Evolutionary conservation across 2,113 vertebrate genomes (phyloP).

Genomic region (Crotalus helleri): DNA sequence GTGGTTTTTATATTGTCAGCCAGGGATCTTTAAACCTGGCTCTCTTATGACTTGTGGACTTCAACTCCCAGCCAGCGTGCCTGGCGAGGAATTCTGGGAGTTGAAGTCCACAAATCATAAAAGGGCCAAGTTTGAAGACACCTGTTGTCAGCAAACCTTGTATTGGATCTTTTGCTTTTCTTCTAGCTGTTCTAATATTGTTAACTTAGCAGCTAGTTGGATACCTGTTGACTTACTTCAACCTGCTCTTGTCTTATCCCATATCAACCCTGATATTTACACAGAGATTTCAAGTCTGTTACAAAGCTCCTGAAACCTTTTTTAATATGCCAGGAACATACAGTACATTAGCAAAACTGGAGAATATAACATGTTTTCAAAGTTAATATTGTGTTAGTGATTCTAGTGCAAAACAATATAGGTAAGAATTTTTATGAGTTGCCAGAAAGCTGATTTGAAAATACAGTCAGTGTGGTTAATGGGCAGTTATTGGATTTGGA

Average conservation of each 20-base stretch:
- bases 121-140: too few relatives aligned
- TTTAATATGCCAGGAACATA: constrained; percentile 1
- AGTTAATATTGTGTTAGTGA: background rate
- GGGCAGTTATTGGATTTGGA: background rate
- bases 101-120: too few relatives aligned
- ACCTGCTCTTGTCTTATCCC: constrained; percentile 3
- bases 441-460: background rate
- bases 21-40: too few relatives aligned
- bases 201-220: constrained; percentile 19
- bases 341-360: background rate
- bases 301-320: background rate
- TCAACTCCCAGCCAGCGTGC: too few relatives aligned
- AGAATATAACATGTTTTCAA: background rate
- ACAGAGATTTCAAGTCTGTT: background rate
- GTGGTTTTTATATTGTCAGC: constrained; percentile 14
- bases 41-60: too few relatives aligned
- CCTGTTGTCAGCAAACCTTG: constrained; percentile 8
- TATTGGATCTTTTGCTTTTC: constrained; percentile 33
- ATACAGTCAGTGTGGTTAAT: background rate
- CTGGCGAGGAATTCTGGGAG: too few relatives aligned
- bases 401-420: background rate
- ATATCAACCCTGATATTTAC: constrained; percentile 28
- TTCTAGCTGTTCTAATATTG: constrained; percentile 33
- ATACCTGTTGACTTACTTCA: constrained; percentile 30
- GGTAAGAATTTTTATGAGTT: background rate